Evolutionary conservation across 1,140 invertebrate genomes (phyloP), one percentile per base, ranked within the genome.

Genomic region (Battus philenor): DNA sequence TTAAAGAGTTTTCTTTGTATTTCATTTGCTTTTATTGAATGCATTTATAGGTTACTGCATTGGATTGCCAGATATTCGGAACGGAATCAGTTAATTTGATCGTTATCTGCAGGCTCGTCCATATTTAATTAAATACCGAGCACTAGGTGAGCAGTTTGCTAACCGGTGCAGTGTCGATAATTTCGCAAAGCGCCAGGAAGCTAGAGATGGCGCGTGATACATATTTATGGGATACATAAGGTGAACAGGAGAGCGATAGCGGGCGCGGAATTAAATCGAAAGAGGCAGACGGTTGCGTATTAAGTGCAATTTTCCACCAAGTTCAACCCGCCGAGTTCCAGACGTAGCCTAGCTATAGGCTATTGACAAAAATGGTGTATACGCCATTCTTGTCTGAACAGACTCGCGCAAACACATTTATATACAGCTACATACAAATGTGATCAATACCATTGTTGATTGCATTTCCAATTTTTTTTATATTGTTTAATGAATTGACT

Each of bases 301-400:
- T 53, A 70, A 77, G 71, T 68, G 73, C 66, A 79, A 77, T 82
- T 79, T 79, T 67, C 61, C 66, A 62, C 59, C 45, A 64, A 64
- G 52, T 63, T 55, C 60, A 54, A 63, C 64, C 53, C 45, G 51
- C 47, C 50, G 55, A n/a, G 32, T 17, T 22, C 27, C 31, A 43
- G 36, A 33, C 29, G 17, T 48, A 48, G 11, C 31, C 47, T 48
- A 41, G 41, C 43, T 36, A 48, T n/a, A n/a, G n/a, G n/a, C n/a
- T n/a, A n/a, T n/a, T n/a, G n/a, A n/a, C n/a, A n/a, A n/a, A n/a
- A n/a, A n/a, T n/a, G n/a, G n/a, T n/a, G n/a, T n/a, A n/a, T n/a
- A n/a, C n/a, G 9, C 20, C 33, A 36, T 33, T 32, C 43, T 44
- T 43, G 31, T 20, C 18, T 20, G 18, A 3, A 6, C 2, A 20